phyloP scores from a whole-genome alignment of 2,113 vertebrate species.

The Upupa epops region DNA sequence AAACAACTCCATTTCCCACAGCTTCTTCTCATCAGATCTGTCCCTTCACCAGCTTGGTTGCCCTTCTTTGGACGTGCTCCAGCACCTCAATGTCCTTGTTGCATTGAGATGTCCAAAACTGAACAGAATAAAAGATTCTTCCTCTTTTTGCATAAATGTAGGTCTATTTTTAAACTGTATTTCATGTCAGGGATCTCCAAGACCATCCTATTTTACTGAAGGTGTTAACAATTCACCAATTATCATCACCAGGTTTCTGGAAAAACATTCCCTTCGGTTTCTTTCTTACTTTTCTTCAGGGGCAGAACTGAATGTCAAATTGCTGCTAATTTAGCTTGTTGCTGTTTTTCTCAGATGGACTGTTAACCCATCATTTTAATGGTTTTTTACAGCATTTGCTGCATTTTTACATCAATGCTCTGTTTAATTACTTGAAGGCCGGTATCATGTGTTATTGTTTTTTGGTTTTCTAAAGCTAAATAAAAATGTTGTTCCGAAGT shows the following conservation, averaged over 20 bases:
- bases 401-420: neutral
- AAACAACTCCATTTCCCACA: too few relatives aligned
- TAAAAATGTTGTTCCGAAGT: neutral
- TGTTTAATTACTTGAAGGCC: constrained; percentile 4
- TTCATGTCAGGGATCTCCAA: neutral
- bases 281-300: constrained; percentile 48
- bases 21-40: too few relatives aligned
- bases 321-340: constrained; percentile 38
- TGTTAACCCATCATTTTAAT: constrained; percentile 28
- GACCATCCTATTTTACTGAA: constrained; percentile 9
- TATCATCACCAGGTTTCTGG: constrained; percentile 28
- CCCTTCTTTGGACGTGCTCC: too few relatives aligned
- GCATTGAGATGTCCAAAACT: too few relatives aligned
- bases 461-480: neutral
- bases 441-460: too few relatives aligned
- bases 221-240: constrained; percentile 40
- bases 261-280: constrained; percentile 51
- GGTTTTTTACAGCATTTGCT: constrained; percentile 10
- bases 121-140: neutral
- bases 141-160: neutral
- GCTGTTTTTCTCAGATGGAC: neutral
- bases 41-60: too few relatives aligned
- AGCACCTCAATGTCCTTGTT: too few relatives aligned
- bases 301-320: constrained; percentile 62
- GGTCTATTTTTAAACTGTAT: neutral